Conservation (phyloP, 2,888 invertebrate species). For the Sepioteuthis lessoniana region DNA sequence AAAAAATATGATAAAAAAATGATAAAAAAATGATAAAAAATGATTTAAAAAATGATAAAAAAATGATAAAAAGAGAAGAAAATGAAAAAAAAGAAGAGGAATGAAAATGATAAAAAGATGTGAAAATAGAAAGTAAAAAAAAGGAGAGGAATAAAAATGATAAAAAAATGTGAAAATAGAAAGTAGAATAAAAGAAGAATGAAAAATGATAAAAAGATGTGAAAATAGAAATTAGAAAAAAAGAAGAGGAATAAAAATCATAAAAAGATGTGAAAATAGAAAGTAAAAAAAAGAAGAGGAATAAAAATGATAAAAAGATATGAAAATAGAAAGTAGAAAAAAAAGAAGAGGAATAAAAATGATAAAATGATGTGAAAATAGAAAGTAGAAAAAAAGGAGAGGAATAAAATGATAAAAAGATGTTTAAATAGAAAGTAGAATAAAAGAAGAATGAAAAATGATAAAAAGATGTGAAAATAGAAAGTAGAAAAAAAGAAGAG, state of each 20-base stretch:
- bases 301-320: too few species aligned
- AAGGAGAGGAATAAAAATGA: background rate
- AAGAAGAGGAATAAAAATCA: too few species aligned
- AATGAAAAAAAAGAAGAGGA: background rate
- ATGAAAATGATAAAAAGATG: background rate
- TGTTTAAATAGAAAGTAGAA: conserved; percentile 38
- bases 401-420: conserved; percentile 51
- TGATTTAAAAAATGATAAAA: background rate
- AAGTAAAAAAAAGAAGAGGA: too few species aligned
- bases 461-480: conserved; percentile 48
- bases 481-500: too few species aligned
- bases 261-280: too few species aligned
- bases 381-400: conserved; percentile 52
- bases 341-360: background rate
- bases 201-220: too few species aligned
- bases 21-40: too few species aligned
- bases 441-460: conserved; percentile 13
- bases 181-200: background rate
- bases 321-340: too few species aligned
- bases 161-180: background rate
- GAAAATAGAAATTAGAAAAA: too few species aligned
- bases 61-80: background rate
- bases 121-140: too few species aligned
- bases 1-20: background rate
- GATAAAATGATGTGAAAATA: background rate